phyloP scores from a whole-genome alignment of 2,797 vertebrate genomes.

The Paramormyrops hopkinsi region DNA sequence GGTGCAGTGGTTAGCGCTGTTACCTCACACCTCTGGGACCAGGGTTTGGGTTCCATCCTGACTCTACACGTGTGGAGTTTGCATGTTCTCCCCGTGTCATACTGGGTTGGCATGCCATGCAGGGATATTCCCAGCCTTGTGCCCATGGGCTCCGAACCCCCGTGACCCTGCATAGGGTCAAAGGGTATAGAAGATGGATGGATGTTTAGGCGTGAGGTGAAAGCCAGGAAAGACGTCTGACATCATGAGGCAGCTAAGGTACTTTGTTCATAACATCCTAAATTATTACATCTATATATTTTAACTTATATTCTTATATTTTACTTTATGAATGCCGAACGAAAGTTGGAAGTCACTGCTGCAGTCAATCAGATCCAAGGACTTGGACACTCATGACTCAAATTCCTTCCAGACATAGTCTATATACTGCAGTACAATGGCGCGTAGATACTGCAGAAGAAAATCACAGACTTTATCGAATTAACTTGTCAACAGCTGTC shows the following conservation, averaged over 20 bases:
- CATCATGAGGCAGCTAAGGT: background rate
- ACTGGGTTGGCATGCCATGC: background rate
- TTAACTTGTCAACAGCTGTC: constrained; percentile 10
- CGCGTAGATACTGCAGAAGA: background rate
- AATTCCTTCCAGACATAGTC: background rate
- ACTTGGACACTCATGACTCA: background rate
- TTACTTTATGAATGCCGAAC: background rate
- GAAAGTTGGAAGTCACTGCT: background rate
- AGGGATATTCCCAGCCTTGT: background rate
- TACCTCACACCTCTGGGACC: background rate
- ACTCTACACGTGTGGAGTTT: background rate
- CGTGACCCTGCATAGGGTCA: background rate
- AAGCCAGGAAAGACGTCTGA: background rate
- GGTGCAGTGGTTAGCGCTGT: background rate
- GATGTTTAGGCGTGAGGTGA: background rate
- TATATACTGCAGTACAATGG: background rate
- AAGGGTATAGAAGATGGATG: background rate
- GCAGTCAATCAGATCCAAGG: background rate
- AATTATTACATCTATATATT: background rate
- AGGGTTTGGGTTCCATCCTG: background rate
- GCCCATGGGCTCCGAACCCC: background rate
- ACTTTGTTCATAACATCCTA: background rate
- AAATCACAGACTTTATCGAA: background rate
- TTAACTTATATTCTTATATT: background rate
- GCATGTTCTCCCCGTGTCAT: background rate